Base-by-base conservation (phyloP, 2,113 vertebrate genomes). In the Colaptes auratus region DNA sequence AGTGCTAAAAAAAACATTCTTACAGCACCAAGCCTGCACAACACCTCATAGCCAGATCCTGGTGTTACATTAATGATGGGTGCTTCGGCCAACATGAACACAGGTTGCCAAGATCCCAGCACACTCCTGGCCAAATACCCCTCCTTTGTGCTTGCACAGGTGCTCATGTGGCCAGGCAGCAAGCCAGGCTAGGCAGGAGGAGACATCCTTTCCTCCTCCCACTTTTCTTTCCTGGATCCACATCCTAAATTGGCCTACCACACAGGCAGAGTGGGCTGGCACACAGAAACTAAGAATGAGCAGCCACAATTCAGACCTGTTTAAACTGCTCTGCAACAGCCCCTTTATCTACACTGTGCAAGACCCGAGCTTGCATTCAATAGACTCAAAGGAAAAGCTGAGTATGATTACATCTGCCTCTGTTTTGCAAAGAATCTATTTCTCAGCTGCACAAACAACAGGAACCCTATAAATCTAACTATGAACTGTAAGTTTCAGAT, bases 321-420 rank as follows among this genome's bases (percentile, higher is more conserved):
- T n/a, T 79, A 14, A 60, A 31, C 13, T 25, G 83, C 65, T 75
- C 64, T 15, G 36, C 30, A 12, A 44, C 53, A 25, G 5, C 7
- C 13, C 15, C 44, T 3, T 44, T 9, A 63, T 75, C 76, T 27
- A 11, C 30, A 6, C 15, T 0, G 0, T 0, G n/a, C 18, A n/a
- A 60, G 71, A 56, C 19, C 30, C 7, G 1, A 0, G 35, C 46
- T 9, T 10, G 6, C 23, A 31, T 7, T 24, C 28, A 27, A 2
- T 6, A 5, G 46, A 20, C 58, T 52, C 70, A 8, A 7, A 42
- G 33, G 7, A 64, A 82, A 70, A 31, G 72, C 4, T 2, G 30
- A 70, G 23, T 12, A n/a, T 20, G 24, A 46, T 39, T 3, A 6
- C 7, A 74, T 11, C 56, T 63, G 46, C n/a, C n/a, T 70, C 28